A percentile compares a stretch with the other conserved stretches of the same genome.
phyloP scores from a whole-genome alignment of 2,113 vertebrate genomes.

The Thalassoma bifasciatum region DNA sequence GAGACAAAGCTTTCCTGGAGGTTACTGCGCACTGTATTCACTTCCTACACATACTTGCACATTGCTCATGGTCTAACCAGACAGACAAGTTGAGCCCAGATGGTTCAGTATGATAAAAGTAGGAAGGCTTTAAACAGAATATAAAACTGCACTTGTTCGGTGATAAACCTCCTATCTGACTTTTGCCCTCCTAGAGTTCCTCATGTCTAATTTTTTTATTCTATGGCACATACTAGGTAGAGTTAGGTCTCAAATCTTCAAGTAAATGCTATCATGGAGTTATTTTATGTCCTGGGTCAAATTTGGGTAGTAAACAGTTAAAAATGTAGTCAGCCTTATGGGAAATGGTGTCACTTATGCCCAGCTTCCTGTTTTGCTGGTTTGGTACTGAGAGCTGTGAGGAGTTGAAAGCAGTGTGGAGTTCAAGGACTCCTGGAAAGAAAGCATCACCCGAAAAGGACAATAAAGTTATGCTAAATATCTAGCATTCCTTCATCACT shows the following conservation, averaged over 20 bases:
- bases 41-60: constrained; percentile 82
- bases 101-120: constrained; percentile 89
- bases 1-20: constrained; percentile 68
- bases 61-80: constrained; percentile 61
- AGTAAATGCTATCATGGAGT: not conserved
- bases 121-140: constrained; percentile 52
- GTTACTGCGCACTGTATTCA: constrained; percentile 62
- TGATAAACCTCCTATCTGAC: constrained; percentile 46
- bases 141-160: constrained; percentile 46
- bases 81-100: constrained; percentile 86
- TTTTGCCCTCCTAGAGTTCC: constrained; percentile 34
- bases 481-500: constrained; percentile 5
- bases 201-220: not conserved
- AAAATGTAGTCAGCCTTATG: constrained; percentile 53
- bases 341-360: constrained; percentile 67
- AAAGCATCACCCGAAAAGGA: constrained; percentile 10
- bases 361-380: constrained; percentile 74
- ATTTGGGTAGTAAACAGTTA: constrained; percentile 64
- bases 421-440: constrained; percentile 55
- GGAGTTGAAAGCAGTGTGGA: constrained; percentile 65
- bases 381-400: constrained; percentile 57
- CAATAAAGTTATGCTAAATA: constrained; percentile 13
- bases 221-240: no score
- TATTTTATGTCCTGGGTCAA: not conserved
- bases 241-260: not conserved